Evolutionary conservation across 1,140 invertebrate genomes (phyloP), one percentile per base, ranked within the genome.

Genomic region (Trichogramma pretiosum): DNA sequence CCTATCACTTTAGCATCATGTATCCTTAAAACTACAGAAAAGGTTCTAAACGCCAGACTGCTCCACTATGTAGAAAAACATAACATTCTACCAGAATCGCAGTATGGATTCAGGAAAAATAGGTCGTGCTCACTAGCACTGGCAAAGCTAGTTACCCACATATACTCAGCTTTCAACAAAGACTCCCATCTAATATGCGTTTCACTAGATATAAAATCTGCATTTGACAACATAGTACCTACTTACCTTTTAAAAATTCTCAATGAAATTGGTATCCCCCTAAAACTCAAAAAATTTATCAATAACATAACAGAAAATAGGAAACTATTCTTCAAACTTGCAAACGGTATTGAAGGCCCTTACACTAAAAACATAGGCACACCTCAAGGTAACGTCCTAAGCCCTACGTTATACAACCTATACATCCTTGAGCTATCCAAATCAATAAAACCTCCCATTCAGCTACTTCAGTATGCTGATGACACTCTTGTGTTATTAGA

Each of bases 371-470:
- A 14, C 7, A 52, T 47, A 11, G 54, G 47, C 3, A 16, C 53
- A 16, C 46, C 54, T 10, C 54, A 56, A 43, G 52, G 48, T 3
- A 36, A 42, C 23, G 42, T 52, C 11, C 16, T 56, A 3, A 53
- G 48, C 33, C 55, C 55, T 1, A 10, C 52, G 2, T 24, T 56
- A 2, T 56, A 53, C 18, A 53, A 49, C 18, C 18, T 51, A 1
- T 56, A 54, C 34, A 9, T 47, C 3, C 4, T 16, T 2, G 14
- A 53, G 3, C 37, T 50, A 3, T 16, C 24, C 4, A 24, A 24
- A 22, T 11, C 42, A 28, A 16, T 52, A 3, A 11, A 2, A 8
- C 21, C 7, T 9, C 14, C 16, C 8, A 23, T 23, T 23, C 24
- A 24, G 17, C 28, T 11, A n/a, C 30, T 28, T 26, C 39, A 23